These are phyloP conservation scores for Mesembrinibis cayennensis DNA, from an alignment of 2,113 vertebrate species.

Conservation along the genomic window DNA sequence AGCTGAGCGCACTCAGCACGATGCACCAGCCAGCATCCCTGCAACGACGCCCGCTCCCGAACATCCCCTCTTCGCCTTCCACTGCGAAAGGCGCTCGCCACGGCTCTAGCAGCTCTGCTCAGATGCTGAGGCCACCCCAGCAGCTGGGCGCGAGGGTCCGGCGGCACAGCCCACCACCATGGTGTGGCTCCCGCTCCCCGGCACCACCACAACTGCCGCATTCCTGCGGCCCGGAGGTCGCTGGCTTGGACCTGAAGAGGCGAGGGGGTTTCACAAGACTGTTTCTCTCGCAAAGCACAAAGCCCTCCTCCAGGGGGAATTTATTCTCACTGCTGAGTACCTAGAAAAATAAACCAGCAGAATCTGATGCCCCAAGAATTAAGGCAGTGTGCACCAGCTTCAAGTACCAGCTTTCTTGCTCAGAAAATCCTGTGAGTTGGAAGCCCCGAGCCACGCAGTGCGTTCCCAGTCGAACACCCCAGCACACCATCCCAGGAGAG, in stretches of 20 bases:
- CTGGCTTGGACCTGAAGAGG: not conserved
- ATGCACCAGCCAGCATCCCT: not conserved
- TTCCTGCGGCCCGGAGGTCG: too few relatives aligned
- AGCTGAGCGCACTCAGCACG: accelerated
- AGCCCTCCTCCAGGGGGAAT: not conserved
- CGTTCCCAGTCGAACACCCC: accelerated
- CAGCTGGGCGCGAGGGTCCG: accelerated
- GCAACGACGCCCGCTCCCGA: accelerated
- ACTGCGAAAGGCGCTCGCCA: accelerated
- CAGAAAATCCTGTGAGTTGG: not conserved
- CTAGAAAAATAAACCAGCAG: not conserved
- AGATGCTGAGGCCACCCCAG: not conserved
- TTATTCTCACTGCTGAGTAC: not conserved
- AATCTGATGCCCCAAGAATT: not conserved
- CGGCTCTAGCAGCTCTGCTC: not conserved
- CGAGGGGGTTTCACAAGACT: not conserved
- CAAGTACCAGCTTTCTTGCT: not conserved
- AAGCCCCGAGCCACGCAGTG: not conserved
- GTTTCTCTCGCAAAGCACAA: not conserved
- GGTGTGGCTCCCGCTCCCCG: not conserved
- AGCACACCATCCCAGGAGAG: not conserved
- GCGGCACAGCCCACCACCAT: not conserved
- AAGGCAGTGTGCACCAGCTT: accelerated
- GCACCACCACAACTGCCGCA: too few relatives aligned
- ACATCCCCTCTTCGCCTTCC: not conserved